Base-by-base conservation (phyloP, 2,888 invertebrate species). In the Siphonodentalium dalli region DNA sequence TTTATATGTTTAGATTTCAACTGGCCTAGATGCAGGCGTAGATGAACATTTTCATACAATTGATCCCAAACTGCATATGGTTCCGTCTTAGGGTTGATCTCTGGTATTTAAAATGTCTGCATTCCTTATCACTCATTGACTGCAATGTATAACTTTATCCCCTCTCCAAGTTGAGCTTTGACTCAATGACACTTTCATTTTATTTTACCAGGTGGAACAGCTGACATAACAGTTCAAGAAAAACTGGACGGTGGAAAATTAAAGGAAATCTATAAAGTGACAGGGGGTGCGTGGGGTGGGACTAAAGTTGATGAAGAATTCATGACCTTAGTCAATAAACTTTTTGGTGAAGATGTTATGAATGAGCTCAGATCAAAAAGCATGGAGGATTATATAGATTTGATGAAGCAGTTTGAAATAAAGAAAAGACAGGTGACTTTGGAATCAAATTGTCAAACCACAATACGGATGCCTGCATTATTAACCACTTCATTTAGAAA, bases 221-320 rank as follows among this genome's bases (percentile, higher is more conserved):
- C 48, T 31, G 57, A 57, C 20, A 57, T 57, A 11, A 57, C 48
- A 9, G 52, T 57, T 8, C 57, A 57, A 24, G 37, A 57, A 18
- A 45, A 53, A 5, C 23, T 31, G 21, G 42, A 52, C 2, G 35
- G 42, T 20, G 57, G 48, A 7, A 38, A 31, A 9, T 27, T 57
- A 27, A 34, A 41, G 8, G 57, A 57, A 34, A 38, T 57, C 7
- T 48, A 52, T 20, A 39, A 42, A 21, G 57, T 53, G 0, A 53
- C 37, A 15, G 57, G 57, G n/a, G 57, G 57, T 0, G 57, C 57
- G 4, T 57, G 57, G 57, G 57, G 57, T 18, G 57, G 57, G 1
- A 57, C 44, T 6, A 52, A 49, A 31, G 57, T 57, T 0, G 57
- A 57, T 23, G 39, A 39, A 21, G 52, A 52, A 2, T 53, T 48